Base-by-base conservation (phyloP, 2,888 invertebrate species). In the Deilephila elpenor region DNA sequence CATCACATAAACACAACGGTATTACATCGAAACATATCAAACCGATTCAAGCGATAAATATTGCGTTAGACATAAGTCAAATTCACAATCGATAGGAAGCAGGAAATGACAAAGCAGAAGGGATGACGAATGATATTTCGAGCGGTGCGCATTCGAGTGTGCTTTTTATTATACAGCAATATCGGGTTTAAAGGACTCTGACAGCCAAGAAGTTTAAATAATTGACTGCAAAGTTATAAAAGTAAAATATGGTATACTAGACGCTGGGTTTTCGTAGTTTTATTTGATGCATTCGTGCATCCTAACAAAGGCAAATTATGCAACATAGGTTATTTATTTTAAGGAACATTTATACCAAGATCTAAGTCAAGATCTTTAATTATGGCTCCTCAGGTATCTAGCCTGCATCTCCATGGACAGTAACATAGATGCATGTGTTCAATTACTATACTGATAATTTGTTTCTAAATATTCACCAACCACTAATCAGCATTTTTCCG, bases 31-130 rank as follows among this genome's bases (percentile, higher is more conserved):
- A 51, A 51, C 51, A 29, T 67, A 29, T 67, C 6, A 6, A n/a
- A 56, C 56, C 6, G 53, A 53, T 19, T 56, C n/a, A 17, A 51
- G 44, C 67, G 25, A 67, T 51, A 29, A 20, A 67, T 51, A 67
- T 51, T 44, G 44, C 14, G 17, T 67, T 67, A 67, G 44, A 25
- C 25, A 7, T 5, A 67, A 67, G 67, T 67, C 44, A 67, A 51
- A 37, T 44, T 51, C 67, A 51, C 51, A 67, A 67, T 67, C 67
- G 29, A 67, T 67, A 67, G 20, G 51, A 64, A 44, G 64, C 20
- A 51, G 67, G 67, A 51, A 51, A 67, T 67, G 67, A 67, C 51
- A 67, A 67, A 67, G 67, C 44, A 25, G 29, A 11, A 14, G 6
- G 51, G 44, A 67, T 67, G 67, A 67, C 29, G 51, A 14, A 67